These are phyloP conservation scores for Megamerina dolium DNA, from an alignment of 2,888 invertebrate genomes.

Conservation along the genomic window DNA sequence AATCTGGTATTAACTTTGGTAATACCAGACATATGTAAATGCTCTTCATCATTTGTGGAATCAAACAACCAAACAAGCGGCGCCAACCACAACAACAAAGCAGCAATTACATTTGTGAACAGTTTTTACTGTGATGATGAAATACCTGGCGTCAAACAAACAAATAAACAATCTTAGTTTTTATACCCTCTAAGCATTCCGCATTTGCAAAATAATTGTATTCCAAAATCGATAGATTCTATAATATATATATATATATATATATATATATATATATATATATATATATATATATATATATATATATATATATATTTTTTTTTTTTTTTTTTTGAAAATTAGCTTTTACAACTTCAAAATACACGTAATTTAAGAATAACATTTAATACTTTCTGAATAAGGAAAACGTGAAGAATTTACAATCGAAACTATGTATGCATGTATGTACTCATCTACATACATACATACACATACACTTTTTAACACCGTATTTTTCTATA, in stretches of 20 bases:
- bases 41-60: background rate
- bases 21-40: conserved; percentile 95
- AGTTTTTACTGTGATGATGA: too few species aligned
- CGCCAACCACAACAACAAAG: background rate
- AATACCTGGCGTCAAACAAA: background rate
- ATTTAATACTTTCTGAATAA: background rate
- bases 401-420: too few species aligned
- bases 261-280: too few species aligned
- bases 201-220: conserved; percentile 12
- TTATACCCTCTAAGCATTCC: conserved; percentile 25
- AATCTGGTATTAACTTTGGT: conserved; percentile 94
- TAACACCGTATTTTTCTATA: background rate
- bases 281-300: too few species aligned
- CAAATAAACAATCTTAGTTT: too few species aligned
- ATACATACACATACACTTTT: conserved; percentile 1
- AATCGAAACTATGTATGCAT: too few species aligned
- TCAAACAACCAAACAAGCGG: background rate
- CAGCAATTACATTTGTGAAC: too few species aligned
- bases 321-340: conserved; percentile 18
- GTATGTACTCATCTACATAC: conserved; percentile 2
- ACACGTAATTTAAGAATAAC: conserved; percentile 7
- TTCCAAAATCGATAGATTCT: too few species aligned
- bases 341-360: conserved; percentile 1
- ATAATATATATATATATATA: too few species aligned
- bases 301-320: too few species aligned